A percentile compares a stretch with the other conserved stretches of the same genome.
phyloP scores from a whole-genome alignment of 2,797 vertebrate genomes.

The Tapirus indicus region DNA sequence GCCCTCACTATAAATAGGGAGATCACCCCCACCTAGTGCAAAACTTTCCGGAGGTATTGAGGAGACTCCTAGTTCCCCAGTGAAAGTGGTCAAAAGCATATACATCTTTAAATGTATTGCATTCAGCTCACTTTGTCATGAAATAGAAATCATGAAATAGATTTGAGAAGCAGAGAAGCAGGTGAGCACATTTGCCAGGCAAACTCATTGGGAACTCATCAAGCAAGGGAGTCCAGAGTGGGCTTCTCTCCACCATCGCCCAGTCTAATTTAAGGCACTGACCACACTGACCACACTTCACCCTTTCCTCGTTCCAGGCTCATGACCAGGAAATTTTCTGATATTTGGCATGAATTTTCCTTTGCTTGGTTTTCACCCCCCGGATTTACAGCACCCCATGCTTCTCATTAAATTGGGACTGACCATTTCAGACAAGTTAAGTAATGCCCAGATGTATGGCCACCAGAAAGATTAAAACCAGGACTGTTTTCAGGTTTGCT shows the following conservation, averaged over 20 bases:
- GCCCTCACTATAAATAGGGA: not conserved
- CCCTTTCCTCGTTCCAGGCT: slow-evolving; percentile 54
- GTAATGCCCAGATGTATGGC: slow-evolving; percentile 59
- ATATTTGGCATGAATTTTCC: slow-evolving; percentile 61
- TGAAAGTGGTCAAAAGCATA: not conserved
- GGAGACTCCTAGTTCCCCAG: not conserved
- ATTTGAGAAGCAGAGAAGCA: not conserved
- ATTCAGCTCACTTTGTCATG: not conserved
- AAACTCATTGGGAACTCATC: not conserved
- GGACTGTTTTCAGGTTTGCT: slow-evolving; percentile 18
- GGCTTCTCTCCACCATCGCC: not conserved
- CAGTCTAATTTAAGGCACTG: slow-evolving; percentile 50
- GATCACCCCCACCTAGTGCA: not conserved
- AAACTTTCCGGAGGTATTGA: not conserved
- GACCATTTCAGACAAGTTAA: slow-evolving; percentile 66
- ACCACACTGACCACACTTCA: slow-evolving; percentile 58
- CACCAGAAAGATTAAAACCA: slow-evolving; percentile 69
- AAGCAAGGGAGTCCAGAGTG: not conserved
- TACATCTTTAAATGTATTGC: not conserved
- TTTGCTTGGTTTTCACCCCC: slow-evolving; percentile 66
- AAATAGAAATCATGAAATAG: not conserved
- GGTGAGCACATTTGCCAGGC: not conserved
- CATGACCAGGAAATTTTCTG: slow-evolving; percentile 48
- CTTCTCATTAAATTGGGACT: slow-evolving; percentile 74
- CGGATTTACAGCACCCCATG: slow-evolving; percentile 42